phyloP scores from a whole-genome alignment of 2,888 invertebrate species.

The Physocephala rufipes region DNA sequence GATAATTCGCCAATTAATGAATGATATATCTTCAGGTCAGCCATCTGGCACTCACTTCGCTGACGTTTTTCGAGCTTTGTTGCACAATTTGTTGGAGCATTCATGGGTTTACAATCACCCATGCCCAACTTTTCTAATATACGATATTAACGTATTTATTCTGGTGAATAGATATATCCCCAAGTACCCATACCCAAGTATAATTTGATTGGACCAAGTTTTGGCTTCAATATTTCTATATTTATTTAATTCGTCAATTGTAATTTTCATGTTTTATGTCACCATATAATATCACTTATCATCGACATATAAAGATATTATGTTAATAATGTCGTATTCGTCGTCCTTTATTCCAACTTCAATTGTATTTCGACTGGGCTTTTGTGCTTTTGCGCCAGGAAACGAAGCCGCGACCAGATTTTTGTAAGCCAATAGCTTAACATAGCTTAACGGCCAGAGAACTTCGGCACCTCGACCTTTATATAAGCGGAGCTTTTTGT shows the following conservation, averaged over 20 bases:
- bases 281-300: constrained; percentile 29
- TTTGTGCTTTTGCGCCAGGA: too few relatives aligned
- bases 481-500: constrained; percentile 33
- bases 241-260: constrained; percentile 21
- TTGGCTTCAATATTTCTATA: constrained; percentile 35
- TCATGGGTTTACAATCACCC: constrained; percentile 30
- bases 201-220: constrained; percentile 35
- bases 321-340: constrained; percentile 29
- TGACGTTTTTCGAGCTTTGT: too few relatives aligned
- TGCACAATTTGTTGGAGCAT: too few relatives aligned
- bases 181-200: constrained; percentile 34
- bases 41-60: too few relatives aligned
- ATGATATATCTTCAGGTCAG: too few relatives aligned
- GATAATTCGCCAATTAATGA: too few relatives aligned
- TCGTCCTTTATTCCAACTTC: too few relatives aligned
- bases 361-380: too few relatives aligned
- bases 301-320: constrained; percentile 38
- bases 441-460: too few relatives aligned
- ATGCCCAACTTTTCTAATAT: constrained; percentile 25
- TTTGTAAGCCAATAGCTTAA: too few relatives aligned
- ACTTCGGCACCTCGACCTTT: too few relatives aligned
- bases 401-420: too few relatives aligned
- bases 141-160: constrained; percentile 27
- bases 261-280: neutral
- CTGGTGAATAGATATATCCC: constrained; percentile 33